Base-by-base conservation (phyloP, 2,888 invertebrate species). In the Celastrina argiolus region DNA sequence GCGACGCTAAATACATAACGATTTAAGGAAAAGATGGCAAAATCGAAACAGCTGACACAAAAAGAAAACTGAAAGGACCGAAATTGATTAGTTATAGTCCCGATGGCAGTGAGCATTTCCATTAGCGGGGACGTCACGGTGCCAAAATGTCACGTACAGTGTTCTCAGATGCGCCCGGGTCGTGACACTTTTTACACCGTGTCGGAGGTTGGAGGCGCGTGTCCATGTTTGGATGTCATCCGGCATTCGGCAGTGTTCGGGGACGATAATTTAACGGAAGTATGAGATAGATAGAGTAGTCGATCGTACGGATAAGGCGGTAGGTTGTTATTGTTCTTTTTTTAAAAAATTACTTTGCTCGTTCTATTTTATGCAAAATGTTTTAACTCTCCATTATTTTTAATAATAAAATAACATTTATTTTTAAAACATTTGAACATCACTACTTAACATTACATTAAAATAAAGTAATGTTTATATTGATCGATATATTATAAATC, bases 181-280 rank as follows among this genome's bases (percentile, higher is more conserved):
- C 69, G 81, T 83, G 79, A 76, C 70, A 70, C 65, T 67, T 45
- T 76, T 69, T 76, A 80, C 84, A 84, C 85, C 85, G 88, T 84
- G 87, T 88, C 86, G 83, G 83, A 83, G 88, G 85, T 87, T 82
- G 85, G 73, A 66, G 71, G 72, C 64, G 71, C 18, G 74, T 82
- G 71, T 78, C 82, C 84, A 82, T 45, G 18, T 1, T 45, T 16
- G 2, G 45, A 70, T 79, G 77, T 31, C 65, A 16, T 64, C 69
- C 39, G 39, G n/a, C n/a, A 51, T 12, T 14, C 45, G 16, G 18
- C 16, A 42, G 16, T 36, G 34, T 36, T 8, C 8, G 7, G 34
- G 34, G 10, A 36, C 34, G 10, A 36, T 36, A 36, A 10, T 36
- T 36, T 36, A n/a, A n/a, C n/a, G n/a, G n/a, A n/a, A n/a, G n/a